Evolutionary conservation across 2,113 vertebrate species (phyloP).

Genomic region (Corydoras maculifer): DNA sequence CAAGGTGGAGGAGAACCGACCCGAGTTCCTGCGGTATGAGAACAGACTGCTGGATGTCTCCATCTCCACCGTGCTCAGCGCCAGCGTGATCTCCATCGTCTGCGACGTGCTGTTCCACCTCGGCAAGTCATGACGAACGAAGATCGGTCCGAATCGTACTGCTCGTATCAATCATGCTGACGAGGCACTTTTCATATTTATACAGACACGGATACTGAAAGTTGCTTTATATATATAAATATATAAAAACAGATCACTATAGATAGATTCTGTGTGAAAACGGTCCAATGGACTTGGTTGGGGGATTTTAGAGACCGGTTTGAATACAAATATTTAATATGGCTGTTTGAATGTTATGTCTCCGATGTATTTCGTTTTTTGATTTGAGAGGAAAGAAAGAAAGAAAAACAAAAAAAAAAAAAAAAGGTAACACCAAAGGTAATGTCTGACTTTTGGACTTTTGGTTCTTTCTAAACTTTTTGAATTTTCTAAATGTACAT

Average conservation of each 20-base stretch:
- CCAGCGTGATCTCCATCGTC: slow-evolving; percentile 83
- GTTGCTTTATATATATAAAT: slow-evolving; percentile 51
- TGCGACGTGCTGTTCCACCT: slow-evolving; percentile 98
- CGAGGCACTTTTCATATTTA: slow-evolving; percentile 76
- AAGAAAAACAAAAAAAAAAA: too few species aligned
- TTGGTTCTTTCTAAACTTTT: slow-evolving; percentile 24
- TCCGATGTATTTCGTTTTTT: background rate
- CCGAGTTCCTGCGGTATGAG: slow-evolving; percentile 92
- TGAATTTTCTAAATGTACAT: slow-evolving; percentile 39
- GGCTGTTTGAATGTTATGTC: too few species aligned
- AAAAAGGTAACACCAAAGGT: slow-evolving; percentile 31
- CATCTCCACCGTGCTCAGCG: slow-evolving; percentile 90
- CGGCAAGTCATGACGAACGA: slow-evolving; percentile 89
- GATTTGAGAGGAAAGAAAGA: background rate
- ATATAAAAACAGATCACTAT: slow-evolving; percentile 49
- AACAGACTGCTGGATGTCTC: slow-evolving; percentile 96
- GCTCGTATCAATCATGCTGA: slow-evolving; percentile 48
- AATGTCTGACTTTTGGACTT: slow-evolving; percentile 33
- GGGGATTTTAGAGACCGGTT: too few species aligned
- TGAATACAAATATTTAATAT: too few species aligned
- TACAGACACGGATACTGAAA: slow-evolving; percentile 40
- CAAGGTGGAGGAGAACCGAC: slow-evolving; percentile 90
- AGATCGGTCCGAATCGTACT: slow-evolving; percentile 34
- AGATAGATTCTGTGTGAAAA: slow-evolving; percentile 73
- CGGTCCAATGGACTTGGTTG: too few species aligned